Evolutionary conservation across 2,888 invertebrate genomes (phyloP), one percentile per base, ranked within the genome.

Genomic region (Mythimna albipuncta): DNA sequence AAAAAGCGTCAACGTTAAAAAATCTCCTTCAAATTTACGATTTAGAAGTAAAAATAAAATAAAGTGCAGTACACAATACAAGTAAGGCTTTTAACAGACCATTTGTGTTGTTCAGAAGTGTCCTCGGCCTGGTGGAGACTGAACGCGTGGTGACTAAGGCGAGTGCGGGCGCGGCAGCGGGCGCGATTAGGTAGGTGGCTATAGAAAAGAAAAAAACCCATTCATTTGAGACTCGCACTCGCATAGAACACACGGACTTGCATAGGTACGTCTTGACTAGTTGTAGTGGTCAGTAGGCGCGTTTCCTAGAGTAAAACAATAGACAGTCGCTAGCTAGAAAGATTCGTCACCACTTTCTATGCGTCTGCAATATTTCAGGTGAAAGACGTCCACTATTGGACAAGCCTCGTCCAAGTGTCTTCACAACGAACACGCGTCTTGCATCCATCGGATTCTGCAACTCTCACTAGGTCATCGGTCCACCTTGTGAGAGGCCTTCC

Each of bases 81-180:
- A 75, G 66, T 44, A 81, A 72, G 66, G 68, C 86, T 87, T 88
- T 88, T 88, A 82, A 88, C 88, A 87, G 85, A 62, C 50, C 65
- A 77, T 78, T 71, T 71, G 70, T 59, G 76, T 76, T 75, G 85
- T 84, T 83, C 67, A 79, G 73, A 85, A 82, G 70, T 77, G 72
- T 79, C 41, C 76, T 62, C 38, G 13, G 55, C 26, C 26, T 26
- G 13, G 55, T 26, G 26, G 1, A 55, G 55, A 13, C 13, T 55
- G 55, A 55, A 13, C 6, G 11, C 21, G 2, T 6, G 26, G 55
- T 26, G 55, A 13, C 6, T 26, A 21, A 26, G 26, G 26, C 55
- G 11, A 5, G 5, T 13, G 55, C 55, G 55, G 11, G 13, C 26
- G 55, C 55, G 55, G 55, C 26, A 21, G 55, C 55, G 55, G 55